Percentiles rank a stretch among this genome's conserved stretches.
Conservation (phyloP, 2,797 vertebrate genomes). For the Chiroxiphia lanceolata region DNA sequence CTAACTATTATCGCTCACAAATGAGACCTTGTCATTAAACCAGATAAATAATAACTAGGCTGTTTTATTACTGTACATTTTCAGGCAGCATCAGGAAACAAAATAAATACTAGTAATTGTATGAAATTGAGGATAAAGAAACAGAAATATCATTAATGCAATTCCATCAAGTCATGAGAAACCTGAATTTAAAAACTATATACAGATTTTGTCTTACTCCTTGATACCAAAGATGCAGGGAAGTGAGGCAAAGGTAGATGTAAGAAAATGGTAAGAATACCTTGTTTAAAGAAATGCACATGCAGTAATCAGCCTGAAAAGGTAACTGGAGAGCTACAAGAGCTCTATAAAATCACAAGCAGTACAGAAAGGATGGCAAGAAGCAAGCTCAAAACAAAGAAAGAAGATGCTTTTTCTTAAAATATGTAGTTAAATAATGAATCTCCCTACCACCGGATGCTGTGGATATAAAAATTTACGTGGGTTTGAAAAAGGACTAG, state of each 20-base stretch:
- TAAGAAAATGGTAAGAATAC: background rate
- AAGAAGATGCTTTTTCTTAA: background rate
- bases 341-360: background rate
- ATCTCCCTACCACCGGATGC: background rate
- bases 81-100: accelerated
- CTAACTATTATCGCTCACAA: background rate
- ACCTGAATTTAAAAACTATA: background rate
- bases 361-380: background rate
- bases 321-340: background rate
- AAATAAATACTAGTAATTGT: background rate
- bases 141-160: background rate
- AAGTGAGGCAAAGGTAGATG: background rate
- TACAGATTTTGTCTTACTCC: background rate
- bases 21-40: constrained; percentile 14
- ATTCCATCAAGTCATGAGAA: background rate
- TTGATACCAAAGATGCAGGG: background rate
- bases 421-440: background rate
- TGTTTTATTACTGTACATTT: background rate
- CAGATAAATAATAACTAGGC: background rate
- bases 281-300: background rate
- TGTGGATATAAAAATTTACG: background rate
- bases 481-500: background rate
- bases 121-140: background rate
- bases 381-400: background rate
- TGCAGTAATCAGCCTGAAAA: background rate